Conservation (phyloP, 2,113 vertebrate species). For the Tautogolabrus adspersus region DNA sequence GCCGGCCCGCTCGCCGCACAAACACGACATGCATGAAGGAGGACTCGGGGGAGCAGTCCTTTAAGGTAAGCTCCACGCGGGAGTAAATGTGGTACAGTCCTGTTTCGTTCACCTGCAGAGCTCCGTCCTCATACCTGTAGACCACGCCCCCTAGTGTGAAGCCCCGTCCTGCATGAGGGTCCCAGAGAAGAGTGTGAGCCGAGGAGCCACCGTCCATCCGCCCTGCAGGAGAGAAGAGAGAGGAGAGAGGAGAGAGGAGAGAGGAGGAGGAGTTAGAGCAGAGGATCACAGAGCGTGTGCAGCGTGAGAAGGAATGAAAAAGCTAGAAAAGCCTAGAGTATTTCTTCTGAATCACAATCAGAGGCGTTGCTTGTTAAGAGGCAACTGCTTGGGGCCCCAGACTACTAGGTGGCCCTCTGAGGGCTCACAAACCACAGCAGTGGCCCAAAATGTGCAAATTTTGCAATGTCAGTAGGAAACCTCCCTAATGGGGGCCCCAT, state of each 20-base stretch:
- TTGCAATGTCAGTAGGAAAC: no score
- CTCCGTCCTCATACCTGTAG: slow-evolving; percentile 78
- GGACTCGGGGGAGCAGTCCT: slow-evolving; percentile 65
- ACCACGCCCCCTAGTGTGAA: slow-evolving; percentile 79
- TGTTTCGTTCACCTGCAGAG: slow-evolving; percentile 84
- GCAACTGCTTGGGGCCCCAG: no score
- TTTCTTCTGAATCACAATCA: no score
- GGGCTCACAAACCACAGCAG: no score
- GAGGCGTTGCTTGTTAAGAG: no score
- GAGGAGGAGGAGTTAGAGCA: background rate
- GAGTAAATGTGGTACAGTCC: slow-evolving; percentile 91
- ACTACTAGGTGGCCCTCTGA: no score
- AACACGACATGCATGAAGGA: slow-evolving; percentile 82
- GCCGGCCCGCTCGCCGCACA: slow-evolving; percentile 48
- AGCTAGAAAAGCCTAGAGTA: no score
- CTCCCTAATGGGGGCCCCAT: no score
- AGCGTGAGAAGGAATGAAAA: no score
- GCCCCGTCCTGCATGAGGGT: slow-evolving; percentile 75
- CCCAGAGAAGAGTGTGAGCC: slow-evolving; percentile 83
- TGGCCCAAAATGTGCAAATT: no score
- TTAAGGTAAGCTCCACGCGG: slow-evolving; percentile 85
- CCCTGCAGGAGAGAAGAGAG: slow-evolving; percentile 46
- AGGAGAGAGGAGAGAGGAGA: no score
- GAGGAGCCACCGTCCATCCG: background rate
- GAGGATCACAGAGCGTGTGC: background rate